These are phyloP conservation scores for Eulemur rufifrons DNA, from an alignment of 2,113 vertebrate genomes.

Conservation along the genomic window DNA sequence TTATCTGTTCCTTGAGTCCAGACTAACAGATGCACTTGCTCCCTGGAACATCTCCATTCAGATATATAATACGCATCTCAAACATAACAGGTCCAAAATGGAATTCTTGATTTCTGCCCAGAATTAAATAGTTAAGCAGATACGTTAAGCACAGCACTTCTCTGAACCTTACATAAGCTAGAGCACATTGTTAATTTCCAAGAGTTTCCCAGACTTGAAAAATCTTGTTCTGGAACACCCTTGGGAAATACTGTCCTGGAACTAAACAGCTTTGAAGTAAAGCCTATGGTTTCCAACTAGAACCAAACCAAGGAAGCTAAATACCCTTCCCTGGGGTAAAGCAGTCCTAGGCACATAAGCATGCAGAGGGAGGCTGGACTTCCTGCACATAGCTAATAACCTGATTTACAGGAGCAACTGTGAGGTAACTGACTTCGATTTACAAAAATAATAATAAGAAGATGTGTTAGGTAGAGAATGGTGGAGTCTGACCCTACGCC, in stretches of 20 bases:
- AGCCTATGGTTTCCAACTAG: background rate
- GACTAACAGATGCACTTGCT: background rate
- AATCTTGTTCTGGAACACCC: background rate
- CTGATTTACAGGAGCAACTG: slow-evolving; percentile 76
- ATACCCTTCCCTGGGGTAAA: background rate
- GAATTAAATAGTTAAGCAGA: background rate
- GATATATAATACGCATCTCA: background rate
- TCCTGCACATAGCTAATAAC: slow-evolving; percentile 68
- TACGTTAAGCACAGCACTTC: background rate
- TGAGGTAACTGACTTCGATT: slow-evolving; percentile 73
- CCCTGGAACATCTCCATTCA: background rate
- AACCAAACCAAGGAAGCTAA: background rate
- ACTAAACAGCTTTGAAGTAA: background rate
- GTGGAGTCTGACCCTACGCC: background rate
- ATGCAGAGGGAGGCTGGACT: slow-evolving; percentile 49
- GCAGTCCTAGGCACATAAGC: slow-evolving; percentile 43
- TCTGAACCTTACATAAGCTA: background rate
- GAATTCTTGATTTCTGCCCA: background rate
- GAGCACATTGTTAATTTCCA: background rate
- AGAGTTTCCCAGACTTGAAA: background rate
- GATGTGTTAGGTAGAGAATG: slow-evolving; percentile 61
- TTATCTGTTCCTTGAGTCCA: background rate
- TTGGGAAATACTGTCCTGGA: background rate
- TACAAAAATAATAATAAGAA: slow-evolving; percentile 38
- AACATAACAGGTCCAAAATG: background rate